Percentiles rank a stretch among this genome's conserved stretches.
Evolutionary conservation across 2,113 vertebrate genomes (phyloP).

Genomic region (Nanorana parkeri): DNA sequence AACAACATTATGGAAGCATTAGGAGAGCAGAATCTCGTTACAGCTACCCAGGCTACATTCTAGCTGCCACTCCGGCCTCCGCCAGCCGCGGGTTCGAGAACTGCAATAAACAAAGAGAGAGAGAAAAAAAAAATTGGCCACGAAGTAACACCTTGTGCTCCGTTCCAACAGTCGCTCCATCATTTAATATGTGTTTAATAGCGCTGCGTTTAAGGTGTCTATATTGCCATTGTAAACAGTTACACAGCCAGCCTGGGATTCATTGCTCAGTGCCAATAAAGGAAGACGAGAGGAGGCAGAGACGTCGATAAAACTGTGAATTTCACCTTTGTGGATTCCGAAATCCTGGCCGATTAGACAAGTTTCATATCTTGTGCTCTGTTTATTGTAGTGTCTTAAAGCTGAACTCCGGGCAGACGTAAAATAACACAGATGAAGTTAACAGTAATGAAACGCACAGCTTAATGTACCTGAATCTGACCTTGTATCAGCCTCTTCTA

Average conservation of each 20-base stretch:
- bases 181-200: constrained; percentile 37
- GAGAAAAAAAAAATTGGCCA: constrained; percentile 22
- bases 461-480: too few species aligned
- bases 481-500: too few species aligned
- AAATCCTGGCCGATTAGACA: neutral
- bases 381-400: too few species aligned
- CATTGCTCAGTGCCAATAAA: constrained; percentile 45
- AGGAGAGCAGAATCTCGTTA: constrained; percentile 63
- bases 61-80: neutral
- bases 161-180: constrained; percentile 3
- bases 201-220: constrained; percentile 20
- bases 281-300: constrained; percentile 37
- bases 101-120: constrained; percentile 26
- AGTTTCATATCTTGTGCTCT: neutral
- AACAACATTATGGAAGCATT: constrained; percentile 69
- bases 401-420: too few species aligned
- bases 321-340: constrained; percentile 8
- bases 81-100: neutral
- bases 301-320: neutral
- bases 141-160: neutral
- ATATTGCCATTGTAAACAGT: constrained; percentile 28
- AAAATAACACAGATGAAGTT: too few species aligned
- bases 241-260: constrained; percentile 19
- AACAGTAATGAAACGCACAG: too few species aligned
- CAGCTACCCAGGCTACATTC: constrained; percentile 20